Conservation (phyloP, 2,888 invertebrate species). For the Lasiommata megera region DNA sequence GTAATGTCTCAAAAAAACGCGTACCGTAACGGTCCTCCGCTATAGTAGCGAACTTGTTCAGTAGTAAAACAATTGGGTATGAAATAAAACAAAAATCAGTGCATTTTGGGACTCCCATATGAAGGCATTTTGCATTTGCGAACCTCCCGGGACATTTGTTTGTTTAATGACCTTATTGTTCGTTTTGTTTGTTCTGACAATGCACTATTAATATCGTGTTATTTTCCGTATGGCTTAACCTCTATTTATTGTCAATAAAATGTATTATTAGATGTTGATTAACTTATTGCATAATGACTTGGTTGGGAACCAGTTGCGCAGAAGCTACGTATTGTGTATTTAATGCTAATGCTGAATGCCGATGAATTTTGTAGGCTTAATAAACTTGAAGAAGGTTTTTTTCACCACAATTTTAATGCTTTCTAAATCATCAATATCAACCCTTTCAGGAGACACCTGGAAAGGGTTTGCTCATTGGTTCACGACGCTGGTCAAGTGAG, state of each 20-base stretch:
- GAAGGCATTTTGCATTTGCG: no score
- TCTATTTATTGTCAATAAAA: constrained; percentile 34
- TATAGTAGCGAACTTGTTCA: background rate
- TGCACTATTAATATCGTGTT: constrained; percentile 18
- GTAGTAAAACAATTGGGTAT: background rate
- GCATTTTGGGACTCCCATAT: no score
- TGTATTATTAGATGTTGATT: background rate
- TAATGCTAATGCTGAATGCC: no score
- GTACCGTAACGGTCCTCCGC: background rate
- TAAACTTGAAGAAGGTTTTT: no score
- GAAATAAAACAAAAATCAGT: no score
- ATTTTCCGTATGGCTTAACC: constrained; percentile 39
- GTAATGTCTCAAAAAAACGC: background rate
- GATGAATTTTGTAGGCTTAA: no score
- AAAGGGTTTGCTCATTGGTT: no score
- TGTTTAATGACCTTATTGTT: background rate
- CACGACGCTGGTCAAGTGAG: no score
- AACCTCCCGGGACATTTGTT: background rate
- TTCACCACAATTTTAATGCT: no score
- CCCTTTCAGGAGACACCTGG: no score
- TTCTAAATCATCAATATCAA: no score
- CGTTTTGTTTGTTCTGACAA: constrained; percentile 17
- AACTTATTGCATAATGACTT: background rate
- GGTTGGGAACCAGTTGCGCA: background rate
- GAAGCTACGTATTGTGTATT: background rate